Base-by-base conservation (phyloP, 2,888 invertebrate species). In the Limnephilus rhombicus region DNA sequence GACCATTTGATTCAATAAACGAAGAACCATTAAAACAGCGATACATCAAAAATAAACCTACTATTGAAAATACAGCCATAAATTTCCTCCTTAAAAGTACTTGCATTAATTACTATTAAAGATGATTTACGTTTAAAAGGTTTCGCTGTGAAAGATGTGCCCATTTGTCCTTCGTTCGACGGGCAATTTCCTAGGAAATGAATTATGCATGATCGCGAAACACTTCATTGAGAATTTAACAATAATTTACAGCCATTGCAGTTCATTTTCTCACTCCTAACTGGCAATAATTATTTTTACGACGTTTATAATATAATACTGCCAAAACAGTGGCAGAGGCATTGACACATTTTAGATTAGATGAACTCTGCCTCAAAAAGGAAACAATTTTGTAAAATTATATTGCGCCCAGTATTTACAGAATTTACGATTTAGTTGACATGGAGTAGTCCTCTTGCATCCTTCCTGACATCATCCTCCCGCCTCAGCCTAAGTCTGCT, bases 201-300 rank as follows among this genome's bases (percentile, higher is more conserved):
- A 68, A 68, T 68, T 68, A n/a, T 68, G 68, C 24, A n/a, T 2
- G 68, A 68, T 68, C 68, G 68, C 68, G 68, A 24, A 68, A n/a
- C 68, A 68, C 68, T 68, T n/a, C 68, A 68, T 68, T 68, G 9
- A 24, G n/a, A 68, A 82, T 31, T 34, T 82, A 34, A 34, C 34
- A 82, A 82, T 82, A 34, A 24, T 24, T 68, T 68, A 68, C 68
- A 9, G 68, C 68, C n/a, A 68, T 7, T 68, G 68, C 68, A 68
- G 68, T 68, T 68, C n/a, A 68, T 68, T 86, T 86, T 86, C 45
- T 29, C 15, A 49, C 45, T n/a, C 49, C 45, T 49, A 86, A 86
- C n/a, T 29, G 11, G n/a, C n/a, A 37, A 80, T 80, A 24, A 80
- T 45, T 49, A 45, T 89, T 89, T 80, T 80, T 80, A 18, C n/a